These are phyloP conservation scores for Papilio polyxenes DNA, from an alignment of 1,140 invertebrate genomes.

Conservation along the genomic window DNA sequence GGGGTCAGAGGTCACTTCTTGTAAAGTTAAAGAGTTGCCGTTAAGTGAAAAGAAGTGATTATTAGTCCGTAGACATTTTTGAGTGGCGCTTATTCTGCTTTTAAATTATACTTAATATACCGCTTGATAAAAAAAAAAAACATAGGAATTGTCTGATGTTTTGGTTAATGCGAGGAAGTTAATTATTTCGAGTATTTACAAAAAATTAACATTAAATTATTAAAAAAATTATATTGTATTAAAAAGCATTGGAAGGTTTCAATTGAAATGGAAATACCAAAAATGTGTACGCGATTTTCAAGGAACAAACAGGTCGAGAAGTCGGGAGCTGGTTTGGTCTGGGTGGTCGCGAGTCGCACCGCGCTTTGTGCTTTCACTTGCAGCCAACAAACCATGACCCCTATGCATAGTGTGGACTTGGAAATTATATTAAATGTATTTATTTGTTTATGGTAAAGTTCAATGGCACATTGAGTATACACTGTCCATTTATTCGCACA, in stretches of 20 bases:
- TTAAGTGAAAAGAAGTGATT: not conserved
- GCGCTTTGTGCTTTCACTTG: slow-evolving; percentile 38
- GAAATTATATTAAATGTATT: not conserved
- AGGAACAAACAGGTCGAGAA: slow-evolving; percentile 32
- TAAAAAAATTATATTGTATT: not conserved
- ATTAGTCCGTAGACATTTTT: not conserved
- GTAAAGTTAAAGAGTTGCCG: slow-evolving; percentile 9
- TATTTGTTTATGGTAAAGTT: not conserved
- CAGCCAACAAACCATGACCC: slow-evolving; percentile 31
- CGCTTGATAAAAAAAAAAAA: not conserved
- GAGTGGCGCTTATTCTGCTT: not conserved
- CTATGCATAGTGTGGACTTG: not conserved
- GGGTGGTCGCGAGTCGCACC: slow-evolving; percentile 30
- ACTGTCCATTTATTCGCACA: not conserved
- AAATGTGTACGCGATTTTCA: slow-evolving; percentile 15
- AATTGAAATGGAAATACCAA: slow-evolving; percentile 30
- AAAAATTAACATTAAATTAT: not conserved
- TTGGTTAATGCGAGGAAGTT: not conserved
- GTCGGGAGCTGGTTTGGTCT: slow-evolving; percentile 31
- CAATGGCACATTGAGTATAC: not conserved
- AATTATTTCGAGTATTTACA: not conserved
- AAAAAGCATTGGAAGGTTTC: not conserved
- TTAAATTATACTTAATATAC: not conserved
- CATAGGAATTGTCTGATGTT: not conserved
- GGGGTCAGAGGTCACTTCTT: not conserved